Evolutionary conservation across 2,113 vertebrate species (phyloP), one percentile per base, ranked within the genome.

Genomic region (Ciconia boyciana): DNA sequence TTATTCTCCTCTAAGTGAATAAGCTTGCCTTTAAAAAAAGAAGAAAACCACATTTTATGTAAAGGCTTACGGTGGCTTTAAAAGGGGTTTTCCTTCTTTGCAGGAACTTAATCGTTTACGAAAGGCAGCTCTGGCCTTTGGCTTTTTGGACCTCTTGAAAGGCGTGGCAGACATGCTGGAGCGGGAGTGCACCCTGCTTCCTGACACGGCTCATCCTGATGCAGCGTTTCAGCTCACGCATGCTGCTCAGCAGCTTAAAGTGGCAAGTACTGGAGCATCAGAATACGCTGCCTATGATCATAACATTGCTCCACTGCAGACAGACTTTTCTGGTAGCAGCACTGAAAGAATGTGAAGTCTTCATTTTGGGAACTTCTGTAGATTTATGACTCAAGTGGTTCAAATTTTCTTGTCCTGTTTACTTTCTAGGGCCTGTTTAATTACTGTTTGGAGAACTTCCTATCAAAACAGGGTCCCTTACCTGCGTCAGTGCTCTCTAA

Each of bases 191-290:
- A 99, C 99, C 0, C 94, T 99, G 79, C 98, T 99, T 9, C 99
- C 99, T 0, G 99, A 99, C 97, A 99, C 99, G 0, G 99, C 99
- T 2, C 99, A 99, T 64, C 99, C 99, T 0, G 99, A 99, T 1
- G 99, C 99, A 0, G 99, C 99, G 1, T 99, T 99, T 96, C 99
- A 99, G 98, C 99, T 99, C 26, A 99, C 99, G 0, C 99, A 99
- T 0, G 99, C 99, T 0, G 99, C 99, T 21, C 98, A 99, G 98
- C 99, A 99, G 90, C 99, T 99, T 24, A 99, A 99, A 92, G 98
- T 99, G 93, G 99, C 99, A 46, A 99, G 99, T 94, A 98, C 98
- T 0, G 99, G 99, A 25, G 98, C 99, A 65, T 99, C 99, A 0
- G 99, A 99, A 39, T 99, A 99, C 1, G 98, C 99, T 0, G 98